phyloP scores from a whole-genome alignment of 2,888 invertebrate species.

The Rhagium mordax region DNA sequence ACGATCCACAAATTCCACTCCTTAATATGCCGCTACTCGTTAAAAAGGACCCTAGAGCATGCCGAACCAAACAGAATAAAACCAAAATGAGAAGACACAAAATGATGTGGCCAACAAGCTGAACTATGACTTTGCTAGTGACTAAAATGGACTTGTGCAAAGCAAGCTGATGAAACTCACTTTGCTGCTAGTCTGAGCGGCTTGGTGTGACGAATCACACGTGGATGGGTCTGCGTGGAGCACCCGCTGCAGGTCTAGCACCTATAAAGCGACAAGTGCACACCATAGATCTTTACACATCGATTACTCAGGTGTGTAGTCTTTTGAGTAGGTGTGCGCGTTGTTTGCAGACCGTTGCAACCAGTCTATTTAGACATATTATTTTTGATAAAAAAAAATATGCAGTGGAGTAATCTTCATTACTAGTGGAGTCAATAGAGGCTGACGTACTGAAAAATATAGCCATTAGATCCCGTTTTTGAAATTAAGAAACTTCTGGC shows the following conservation, averaged over 20 bases:
- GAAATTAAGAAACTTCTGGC: no score
- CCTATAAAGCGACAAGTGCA: slow-evolving; percentile 74
- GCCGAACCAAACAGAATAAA: slow-evolving; percentile 4
- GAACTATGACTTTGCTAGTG: slow-evolving; percentile 10
- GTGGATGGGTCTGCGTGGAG: slow-evolving; percentile 82
- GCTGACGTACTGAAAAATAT: no score
- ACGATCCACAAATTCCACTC: background rate
- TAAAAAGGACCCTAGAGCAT: slow-evolving; percentile 7
- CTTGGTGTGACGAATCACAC: slow-evolving; percentile 72
- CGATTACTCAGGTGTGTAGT: slow-evolving; percentile 2
- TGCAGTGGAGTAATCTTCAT: background rate
- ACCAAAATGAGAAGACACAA: background rate
- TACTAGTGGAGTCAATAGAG: no score
- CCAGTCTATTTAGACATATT: background rate
- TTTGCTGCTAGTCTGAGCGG: slow-evolving; percentile 71
- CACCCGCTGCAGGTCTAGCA: slow-evolving; percentile 86
- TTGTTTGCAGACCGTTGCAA: background rate
- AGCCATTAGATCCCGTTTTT: no score
- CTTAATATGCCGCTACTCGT: background rate
- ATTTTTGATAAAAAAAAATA: background rate
- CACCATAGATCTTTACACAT: slow-evolving; percentile 56
- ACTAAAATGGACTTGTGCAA: slow-evolving; percentile 31
- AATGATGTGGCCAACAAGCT: slow-evolving; percentile 11
- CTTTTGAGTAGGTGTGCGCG: background rate
- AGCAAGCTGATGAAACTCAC: slow-evolving; percentile 55